Evolutionary conservation across 2,113 vertebrate species (phyloP).

Genomic region (Arenaria interpres): DNA sequence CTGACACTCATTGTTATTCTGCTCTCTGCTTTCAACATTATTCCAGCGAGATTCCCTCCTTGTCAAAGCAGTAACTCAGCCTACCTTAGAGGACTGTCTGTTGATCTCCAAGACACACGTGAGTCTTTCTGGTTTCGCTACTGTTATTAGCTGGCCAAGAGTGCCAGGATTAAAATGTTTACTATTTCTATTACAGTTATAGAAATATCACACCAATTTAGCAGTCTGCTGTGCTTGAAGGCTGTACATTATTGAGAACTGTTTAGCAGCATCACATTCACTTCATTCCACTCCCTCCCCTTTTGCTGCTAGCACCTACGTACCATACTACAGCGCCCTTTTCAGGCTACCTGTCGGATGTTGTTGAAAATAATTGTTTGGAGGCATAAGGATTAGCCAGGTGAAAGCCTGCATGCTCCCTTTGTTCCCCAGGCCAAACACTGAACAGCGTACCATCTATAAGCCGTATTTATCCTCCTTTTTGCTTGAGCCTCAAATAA

Average conservation of each 20-base stretch:
- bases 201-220: neutral
- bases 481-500: neutral
- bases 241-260: neutral
- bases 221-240: neutral
- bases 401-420: neutral
- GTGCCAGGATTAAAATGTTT: neutral
- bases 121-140: neutral
- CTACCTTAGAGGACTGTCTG: neutral
- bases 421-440: neutral
- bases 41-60: neutral
- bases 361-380: neutral
- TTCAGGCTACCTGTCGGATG: neutral
- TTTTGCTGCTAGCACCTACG: neutral
- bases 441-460: neutral
- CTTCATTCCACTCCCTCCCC: neutral
- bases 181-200: neutral
- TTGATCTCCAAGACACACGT: neutral
- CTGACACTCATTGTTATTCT: slow-evolving; percentile 22
- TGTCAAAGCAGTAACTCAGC: slow-evolving; percentile 11
- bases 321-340: neutral
- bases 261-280: neutral
- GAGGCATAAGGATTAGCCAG: neutral
- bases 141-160: neutral
- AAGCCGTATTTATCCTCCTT: neutral
- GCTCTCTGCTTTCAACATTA: slow-evolving; percentile 2